Evolutionary conservation across 2,888 invertebrate species (phyloP).

Genomic region (Acheta domesticus): DNA sequence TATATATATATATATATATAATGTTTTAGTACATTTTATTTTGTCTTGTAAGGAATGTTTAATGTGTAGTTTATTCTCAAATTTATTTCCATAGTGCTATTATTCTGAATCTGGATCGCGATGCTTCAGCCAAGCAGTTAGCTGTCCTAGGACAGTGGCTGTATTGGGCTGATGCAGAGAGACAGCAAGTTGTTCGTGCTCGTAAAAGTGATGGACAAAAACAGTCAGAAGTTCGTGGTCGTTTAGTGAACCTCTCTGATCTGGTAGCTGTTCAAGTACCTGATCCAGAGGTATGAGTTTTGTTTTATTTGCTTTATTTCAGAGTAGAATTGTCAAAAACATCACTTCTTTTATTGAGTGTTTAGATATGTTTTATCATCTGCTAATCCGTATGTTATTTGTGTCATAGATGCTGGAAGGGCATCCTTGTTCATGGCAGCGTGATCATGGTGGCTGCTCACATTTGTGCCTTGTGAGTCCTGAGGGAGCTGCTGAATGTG

Average conservation of each 20-base stretch:
- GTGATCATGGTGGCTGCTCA: slow-evolving; percentile 60
- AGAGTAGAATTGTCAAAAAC: not conserved
- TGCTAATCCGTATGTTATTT: too few relatives aligned
- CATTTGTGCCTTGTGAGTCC: slow-evolving; percentile 63
- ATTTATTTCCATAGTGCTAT: not conserved
- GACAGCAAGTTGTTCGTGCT: not conserved
- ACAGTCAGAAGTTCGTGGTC: not conserved
- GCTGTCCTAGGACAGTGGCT: not conserved
- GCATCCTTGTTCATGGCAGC: slow-evolving; percentile 60
- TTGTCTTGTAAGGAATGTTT: not conserved
- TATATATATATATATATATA: too few relatives aligned
- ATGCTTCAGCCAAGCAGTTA: not conserved
- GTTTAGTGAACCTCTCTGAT: not conserved
- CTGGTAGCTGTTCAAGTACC: not conserved
- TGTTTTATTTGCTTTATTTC: not conserved
- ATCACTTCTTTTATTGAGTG: too few relatives aligned
- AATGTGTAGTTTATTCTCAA: not conserved
- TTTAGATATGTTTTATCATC: too few relatives aligned
- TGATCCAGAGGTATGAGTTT: not conserved
- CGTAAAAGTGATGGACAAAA: not conserved
- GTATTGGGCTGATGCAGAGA: not conserved
- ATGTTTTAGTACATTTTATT: too few relatives aligned
- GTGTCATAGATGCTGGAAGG: not conserved
- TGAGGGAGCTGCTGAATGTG: slow-evolving; percentile 57
- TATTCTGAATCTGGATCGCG: not conserved